Evolutionary conservation across 2,113 vertebrate genomes (phyloP).

Genomic region (Petromus typicus): DNA sequence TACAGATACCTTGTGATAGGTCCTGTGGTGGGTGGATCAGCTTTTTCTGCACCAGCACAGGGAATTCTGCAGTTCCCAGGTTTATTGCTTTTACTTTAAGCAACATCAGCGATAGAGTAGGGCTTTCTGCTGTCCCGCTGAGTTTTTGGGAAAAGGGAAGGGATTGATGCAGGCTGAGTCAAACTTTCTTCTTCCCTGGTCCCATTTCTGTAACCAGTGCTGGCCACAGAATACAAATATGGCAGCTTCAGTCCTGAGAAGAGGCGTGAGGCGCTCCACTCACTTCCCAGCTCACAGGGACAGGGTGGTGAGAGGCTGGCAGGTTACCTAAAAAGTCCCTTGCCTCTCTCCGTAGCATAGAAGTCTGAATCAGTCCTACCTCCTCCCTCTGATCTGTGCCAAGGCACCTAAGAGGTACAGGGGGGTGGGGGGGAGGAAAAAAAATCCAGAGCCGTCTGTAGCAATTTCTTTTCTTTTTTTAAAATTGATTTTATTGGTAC

Average conservation of each 20-base stretch:
- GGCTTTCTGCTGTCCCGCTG: not conserved
- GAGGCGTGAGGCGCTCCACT: not conserved
- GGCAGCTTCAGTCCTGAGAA: not conserved
- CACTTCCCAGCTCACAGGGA: not conserved
- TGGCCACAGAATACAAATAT: not conserved
- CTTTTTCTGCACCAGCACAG: not conserved
- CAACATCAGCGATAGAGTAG: not conserved
- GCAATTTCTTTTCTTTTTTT: no score
- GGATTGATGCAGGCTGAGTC: not conserved
- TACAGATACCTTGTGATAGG: not conserved
- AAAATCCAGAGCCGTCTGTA: no score
- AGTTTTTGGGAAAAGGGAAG: slow-evolving; percentile 9
- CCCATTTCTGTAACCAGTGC: not conserved
- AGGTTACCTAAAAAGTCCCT: not conserved
- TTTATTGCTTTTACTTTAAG: not conserved
- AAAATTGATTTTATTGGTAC: no score
- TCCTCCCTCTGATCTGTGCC: not conserved
- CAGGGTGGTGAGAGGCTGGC: not conserved
- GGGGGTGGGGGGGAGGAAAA: not conserved
- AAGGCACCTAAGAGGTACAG: not conserved
- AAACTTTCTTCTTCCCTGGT: not conserved
- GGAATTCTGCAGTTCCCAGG: not conserved
- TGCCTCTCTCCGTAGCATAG: not conserved
- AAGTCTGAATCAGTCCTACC: not conserved
- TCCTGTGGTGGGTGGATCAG: not conserved